phyloP scores from a whole-genome alignment of 2,888 invertebrate species.

The Drosophila antonietae region DNA sequence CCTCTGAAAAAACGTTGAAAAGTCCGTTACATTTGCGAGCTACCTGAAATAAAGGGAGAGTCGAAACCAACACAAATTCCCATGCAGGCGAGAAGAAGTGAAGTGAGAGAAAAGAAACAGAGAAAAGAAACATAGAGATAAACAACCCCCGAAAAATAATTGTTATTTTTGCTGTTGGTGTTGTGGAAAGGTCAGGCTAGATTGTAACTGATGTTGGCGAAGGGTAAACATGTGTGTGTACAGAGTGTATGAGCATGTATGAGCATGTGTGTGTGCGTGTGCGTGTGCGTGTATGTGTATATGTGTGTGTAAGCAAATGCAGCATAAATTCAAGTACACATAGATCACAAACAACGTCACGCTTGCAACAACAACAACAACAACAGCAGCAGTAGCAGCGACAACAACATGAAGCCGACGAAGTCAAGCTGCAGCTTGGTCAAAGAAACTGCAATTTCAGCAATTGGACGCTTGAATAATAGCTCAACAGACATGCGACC shows the following conservation, averaged over 20 bases:
- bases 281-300: background rate
- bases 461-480: conserved; percentile 57
- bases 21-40: conserved; percentile 59
- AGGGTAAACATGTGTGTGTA: conserved; percentile 62
- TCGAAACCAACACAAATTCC: conserved; percentile 33
- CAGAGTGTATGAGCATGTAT: background rate
- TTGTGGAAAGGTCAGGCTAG: conserved; percentile 56
- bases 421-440: conserved; percentile 19
- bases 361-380: conserved; percentile 42
- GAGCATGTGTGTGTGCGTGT: background rate
- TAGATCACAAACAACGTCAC: conserved; percentile 66
- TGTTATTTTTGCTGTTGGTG: background rate
- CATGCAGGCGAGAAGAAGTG: conserved; percentile 27
- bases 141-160: conserved; percentile 35
- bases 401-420: conserved; percentile 17
- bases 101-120: background rate
- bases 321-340: conserved; percentile 67
- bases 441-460: conserved; percentile 64
- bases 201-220: conserved; percentile 61
- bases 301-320: conserved; percentile 39
- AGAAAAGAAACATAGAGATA: conserved; percentile 12
- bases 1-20: conserved; percentile 15
- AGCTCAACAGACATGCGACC: conserved; percentile 62
- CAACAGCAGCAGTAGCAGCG: too few relatives aligned
- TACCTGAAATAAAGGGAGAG: conserved; percentile 52